Percentiles rank a stretch among this genome's conserved stretches.
phyloP scores from a whole-genome alignment of 2,113 vertebrate species.

The Dromas ardeola region DNA sequence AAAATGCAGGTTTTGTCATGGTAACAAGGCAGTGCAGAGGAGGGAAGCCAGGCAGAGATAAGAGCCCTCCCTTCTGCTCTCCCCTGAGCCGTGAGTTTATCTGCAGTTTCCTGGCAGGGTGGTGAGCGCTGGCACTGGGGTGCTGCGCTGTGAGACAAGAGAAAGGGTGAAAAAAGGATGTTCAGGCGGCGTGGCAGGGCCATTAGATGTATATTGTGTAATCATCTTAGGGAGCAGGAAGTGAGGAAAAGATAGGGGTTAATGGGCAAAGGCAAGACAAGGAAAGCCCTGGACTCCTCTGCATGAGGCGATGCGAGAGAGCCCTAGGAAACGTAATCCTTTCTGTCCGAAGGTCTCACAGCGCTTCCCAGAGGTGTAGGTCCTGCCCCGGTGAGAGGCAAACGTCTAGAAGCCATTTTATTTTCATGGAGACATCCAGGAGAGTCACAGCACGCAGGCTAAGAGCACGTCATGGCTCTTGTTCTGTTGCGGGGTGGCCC shows the following conservation, averaged over 20 bases:
- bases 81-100: background rate
- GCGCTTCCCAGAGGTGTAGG: background rate
- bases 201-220: background rate
- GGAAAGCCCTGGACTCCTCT: background rate
- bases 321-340: background rate
- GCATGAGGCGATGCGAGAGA: background rate
- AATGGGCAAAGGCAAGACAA: background rate
- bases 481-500: accelerated
- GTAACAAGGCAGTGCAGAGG: constrained; percentile 46
- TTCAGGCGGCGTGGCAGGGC: background rate
- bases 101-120: constrained; percentile 34
- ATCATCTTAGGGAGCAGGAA: background rate
- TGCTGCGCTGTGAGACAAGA: background rate
- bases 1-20: constrained; percentile 49
- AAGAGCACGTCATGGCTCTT: background rate
- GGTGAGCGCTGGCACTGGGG: background rate
- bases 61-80: constrained; percentile 5
- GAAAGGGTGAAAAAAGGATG: background rate
- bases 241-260: background rate
- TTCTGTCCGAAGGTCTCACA: background rate
- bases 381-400: background rate
- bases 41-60: constrained; percentile 30
- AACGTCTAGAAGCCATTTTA: background rate
- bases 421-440: background rate
- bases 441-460: accelerated